Percentiles rank a stretch among this genome's conserved stretches.
phyloP scores from a whole-genome alignment of 1,140 invertebrate genomes.

The Campodea augens region DNA sequence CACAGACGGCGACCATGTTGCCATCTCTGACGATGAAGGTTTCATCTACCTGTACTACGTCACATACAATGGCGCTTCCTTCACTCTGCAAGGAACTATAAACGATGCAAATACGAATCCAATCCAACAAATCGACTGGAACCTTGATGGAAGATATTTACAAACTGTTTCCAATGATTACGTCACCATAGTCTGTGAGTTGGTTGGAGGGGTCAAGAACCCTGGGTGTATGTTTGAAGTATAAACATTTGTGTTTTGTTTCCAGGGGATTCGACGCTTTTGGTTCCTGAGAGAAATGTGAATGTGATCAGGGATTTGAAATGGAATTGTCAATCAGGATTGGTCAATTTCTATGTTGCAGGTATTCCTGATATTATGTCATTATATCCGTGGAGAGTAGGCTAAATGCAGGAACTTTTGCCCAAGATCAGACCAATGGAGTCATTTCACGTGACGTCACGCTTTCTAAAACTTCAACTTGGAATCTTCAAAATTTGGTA shows the following conservation, averaged over 20 bases:
- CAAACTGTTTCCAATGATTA: background rate
- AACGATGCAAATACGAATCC: background rate
- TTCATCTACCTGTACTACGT: background rate
- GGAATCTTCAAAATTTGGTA: no score
- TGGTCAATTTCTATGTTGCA: background rate
- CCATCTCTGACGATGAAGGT: background rate
- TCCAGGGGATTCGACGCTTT: background rate
- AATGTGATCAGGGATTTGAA: background rate
- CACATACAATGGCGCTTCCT: background rate
- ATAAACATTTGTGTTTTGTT: background rate
- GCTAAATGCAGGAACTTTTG: no score
- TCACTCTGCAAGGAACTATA: background rate
- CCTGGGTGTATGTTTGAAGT: background rate
- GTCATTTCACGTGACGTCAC: no score
- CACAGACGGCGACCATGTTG: background rate
- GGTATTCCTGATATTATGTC: no score
- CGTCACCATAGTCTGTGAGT: background rate
- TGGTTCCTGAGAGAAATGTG: background rate
- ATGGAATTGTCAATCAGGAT: background rate
- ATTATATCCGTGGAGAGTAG: no score
- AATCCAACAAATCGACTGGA: background rate
- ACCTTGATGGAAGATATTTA: background rate
- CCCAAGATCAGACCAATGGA: no score
- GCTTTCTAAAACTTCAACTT: no score
- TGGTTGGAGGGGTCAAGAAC: background rate